Base-by-base conservation (phyloP, 53 echinoderm and acorn worm genomes). In the Mesocentrotus franciscanus region DNA sequence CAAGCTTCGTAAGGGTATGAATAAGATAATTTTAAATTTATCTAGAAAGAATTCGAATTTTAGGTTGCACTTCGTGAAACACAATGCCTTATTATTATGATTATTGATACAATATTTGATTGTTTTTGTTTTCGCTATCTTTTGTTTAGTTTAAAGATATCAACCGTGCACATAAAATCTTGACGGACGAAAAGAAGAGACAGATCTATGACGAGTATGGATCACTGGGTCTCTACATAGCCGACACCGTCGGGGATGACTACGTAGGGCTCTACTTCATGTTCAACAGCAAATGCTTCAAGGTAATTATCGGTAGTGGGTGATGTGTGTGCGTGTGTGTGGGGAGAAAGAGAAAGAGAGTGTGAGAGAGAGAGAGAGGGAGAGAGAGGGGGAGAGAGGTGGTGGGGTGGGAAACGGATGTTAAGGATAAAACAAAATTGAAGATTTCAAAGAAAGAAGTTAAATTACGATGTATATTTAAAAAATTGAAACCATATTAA, bases 181-280 rank as follows among this genome's bases (percentile, higher is more conserved):
- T 99, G 24, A 96, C 90, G 8, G 99, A 99, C 66, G 98, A 97
- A 66, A 99, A 97, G 96, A 99, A 99, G 92, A 66, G 96, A 27
- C 97, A 98, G 94, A 98, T 99, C 61, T 99, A 99, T 89, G 97
- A 98, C 39, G 98, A 99, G 91, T 99, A 99, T 61, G 99, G 99
- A 17, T 99, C 99, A 26, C 93, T 99, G 32, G 99, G 99, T 26
- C 95, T 99, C 10, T 99, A 99, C 95, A 97, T 99, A 33, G 97
- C 99, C 1, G 99, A 99, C 87, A 98, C 98, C 78, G 97, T 99
- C 29, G 99, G 99, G 17, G 99, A 99, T 49, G 99, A 99, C 13
- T 98, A 99, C 70, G 99, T 99, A 7, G 97, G 98, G 32, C 83
- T 97, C 74, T 99, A 99, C 99, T 99, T 99, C 95, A 96, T 99